Evolutionary conservation across 2,888 invertebrate species (phyloP), one percentile per base, ranked within the genome.

Genomic region (Apamea monoglypha): DNA sequence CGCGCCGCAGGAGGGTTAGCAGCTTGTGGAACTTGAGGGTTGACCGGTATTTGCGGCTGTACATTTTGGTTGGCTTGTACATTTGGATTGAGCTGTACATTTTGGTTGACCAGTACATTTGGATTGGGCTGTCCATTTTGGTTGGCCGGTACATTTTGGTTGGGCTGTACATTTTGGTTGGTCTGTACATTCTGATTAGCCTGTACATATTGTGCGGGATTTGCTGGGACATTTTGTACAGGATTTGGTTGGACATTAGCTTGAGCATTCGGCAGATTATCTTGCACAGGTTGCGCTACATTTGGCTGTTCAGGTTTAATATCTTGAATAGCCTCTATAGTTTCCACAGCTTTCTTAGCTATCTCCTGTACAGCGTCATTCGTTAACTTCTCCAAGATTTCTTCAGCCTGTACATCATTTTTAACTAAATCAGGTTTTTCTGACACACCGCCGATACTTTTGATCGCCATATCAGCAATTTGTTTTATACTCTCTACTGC

Each of bases 401-500:
- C 93, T 71, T 94, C 93, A 18, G 84, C 85, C 71, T 94, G 92
- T 67, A 92, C 92, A 21, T 90, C 92, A 40, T 87, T 89, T 32
- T 89, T 83, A 3, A 84, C 88, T 74, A 82, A 74, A 0, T 84
- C 90, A 10, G 96, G 94, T 87, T 95, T 95, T 50, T 97, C 96
- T 1, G 96, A 91, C 2, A 95, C 96, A 0, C 95, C 96, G 3
- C 94, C 95, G 36, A 97, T 91, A 80, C 96, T 96, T 87, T 97
- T 92, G 80, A 97, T 96, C 2, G 97, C 97, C 82, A 96, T 94
- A 85, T 96, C 94, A 0, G 97, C 97, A 64, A 97, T 96, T 87
- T 97, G 95, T 90, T 97, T 95, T 47, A 97, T 97, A 90, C 96
- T 97, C 89, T 97, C 97, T 2, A 97, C 96, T 0, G 97, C 97